phyloP scores from a whole-genome alignment of 2,113 vertebrate species.

The Poecile atricapillus region DNA sequence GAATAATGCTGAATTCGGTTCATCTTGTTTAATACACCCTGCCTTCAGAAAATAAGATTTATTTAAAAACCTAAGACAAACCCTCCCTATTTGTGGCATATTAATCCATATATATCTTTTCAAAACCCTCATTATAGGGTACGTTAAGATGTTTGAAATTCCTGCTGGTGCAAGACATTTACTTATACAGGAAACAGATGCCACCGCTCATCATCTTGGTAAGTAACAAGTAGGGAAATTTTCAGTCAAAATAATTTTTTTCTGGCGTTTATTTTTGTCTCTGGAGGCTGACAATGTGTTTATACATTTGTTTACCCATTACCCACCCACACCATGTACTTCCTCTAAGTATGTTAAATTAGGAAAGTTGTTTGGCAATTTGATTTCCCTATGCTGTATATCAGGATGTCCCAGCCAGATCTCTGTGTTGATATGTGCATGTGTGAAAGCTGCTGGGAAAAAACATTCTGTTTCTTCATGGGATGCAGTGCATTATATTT shows the following conservation, averaged over 20 bases:
- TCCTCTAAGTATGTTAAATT: neutral
- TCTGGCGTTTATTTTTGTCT: conserved; percentile 5
- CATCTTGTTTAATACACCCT: neutral
- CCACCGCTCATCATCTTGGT: conserved; percentile 87
- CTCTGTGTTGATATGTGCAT: neutral
- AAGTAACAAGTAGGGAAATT: conserved; percentile 40
- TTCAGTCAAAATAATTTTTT: neutral
- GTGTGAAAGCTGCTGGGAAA: neutral
- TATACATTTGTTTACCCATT: conserved; percentile 11
- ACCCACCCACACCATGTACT: neutral
- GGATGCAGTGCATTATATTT: neutral
- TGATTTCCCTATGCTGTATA: neutral
- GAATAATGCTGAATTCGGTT: neutral
- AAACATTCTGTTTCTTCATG: neutral
- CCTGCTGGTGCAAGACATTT: conserved; percentile 91
- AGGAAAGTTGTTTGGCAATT: neutral
- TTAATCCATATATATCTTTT: conserved; percentile 14
- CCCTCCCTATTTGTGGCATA: neutral
- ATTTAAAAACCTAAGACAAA: neutral
- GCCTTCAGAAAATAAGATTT: neutral
- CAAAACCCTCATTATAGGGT: conserved; percentile 71
- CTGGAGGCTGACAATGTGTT: neutral
- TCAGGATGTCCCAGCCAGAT: neutral
- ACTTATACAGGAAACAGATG: conserved; percentile 88
- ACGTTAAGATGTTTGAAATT: conserved; percentile 94